Percentiles rank a stretch among this genome's conserved stretches.
These are phyloP conservation scores for Xenopus borealis DNA, from an alignment of 2,113 vertebrate genomes.

Conservation along the genomic window DNA sequence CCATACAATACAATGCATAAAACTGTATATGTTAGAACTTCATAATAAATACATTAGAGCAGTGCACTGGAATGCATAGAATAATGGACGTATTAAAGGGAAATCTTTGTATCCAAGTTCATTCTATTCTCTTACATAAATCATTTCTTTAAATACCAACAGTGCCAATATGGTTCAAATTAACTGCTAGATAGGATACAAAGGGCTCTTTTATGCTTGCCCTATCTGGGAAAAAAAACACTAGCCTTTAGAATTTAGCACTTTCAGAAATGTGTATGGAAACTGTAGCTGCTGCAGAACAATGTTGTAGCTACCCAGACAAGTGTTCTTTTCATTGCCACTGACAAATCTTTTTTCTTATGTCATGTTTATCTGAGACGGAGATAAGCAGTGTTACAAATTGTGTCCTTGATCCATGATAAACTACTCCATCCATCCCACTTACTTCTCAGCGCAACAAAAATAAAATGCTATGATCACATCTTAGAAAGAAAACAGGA, in stretches of 20 bases:
- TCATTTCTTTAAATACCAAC: conserved; percentile 12
- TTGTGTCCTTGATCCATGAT: conserved; percentile 22
- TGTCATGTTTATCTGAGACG: conserved; percentile 15
- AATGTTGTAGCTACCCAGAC: conserved; percentile 5
- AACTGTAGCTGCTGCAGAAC: neutral
- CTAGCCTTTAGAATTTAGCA: neutral
- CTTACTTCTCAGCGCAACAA: neutral
- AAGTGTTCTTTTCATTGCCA: conserved; percentile 17
- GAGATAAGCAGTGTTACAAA: conserved; percentile 35
- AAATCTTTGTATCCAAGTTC: neutral
- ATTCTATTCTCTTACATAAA: conserved; percentile 18
- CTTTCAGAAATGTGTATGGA: conserved; percentile 5
- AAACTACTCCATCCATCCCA: neutral
- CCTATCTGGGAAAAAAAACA: neutral
- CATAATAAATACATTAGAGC: too few relatives aligned
- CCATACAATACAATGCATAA: too few relatives aligned
- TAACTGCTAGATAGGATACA: conserved; percentile 15
- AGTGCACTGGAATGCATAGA: too few relatives aligned
- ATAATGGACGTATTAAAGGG: too few relatives aligned
- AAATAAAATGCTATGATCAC: conserved; percentile 1
- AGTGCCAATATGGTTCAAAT: conserved; percentile 22
- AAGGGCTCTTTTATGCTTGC: conserved; percentile 23
- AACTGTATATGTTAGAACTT: too few relatives aligned
- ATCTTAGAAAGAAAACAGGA: conserved; percentile 5
- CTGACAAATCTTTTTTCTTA: conserved; percentile 15